These are phyloP conservation scores for Cariama cristata DNA, from an alignment of 2,113 vertebrate species.

Conservation along the genomic window DNA sequence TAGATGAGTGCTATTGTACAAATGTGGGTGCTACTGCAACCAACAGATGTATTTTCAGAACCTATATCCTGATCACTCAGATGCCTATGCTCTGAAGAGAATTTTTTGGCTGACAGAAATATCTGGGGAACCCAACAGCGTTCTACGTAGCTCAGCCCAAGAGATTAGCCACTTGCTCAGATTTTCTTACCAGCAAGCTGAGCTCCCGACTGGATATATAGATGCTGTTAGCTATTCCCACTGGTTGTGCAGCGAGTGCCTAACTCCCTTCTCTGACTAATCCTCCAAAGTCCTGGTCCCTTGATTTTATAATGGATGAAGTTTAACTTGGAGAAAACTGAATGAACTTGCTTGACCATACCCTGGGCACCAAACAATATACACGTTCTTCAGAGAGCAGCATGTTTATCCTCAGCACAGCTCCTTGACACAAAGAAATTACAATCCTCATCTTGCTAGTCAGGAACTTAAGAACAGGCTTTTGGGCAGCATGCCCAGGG, in stretches of 20 bases:
- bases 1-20: neutral
- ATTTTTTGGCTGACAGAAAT: neutral
- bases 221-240: neutral
- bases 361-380: neutral
- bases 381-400: rapidly evolving
- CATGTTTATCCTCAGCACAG: neutral
- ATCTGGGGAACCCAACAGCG: neutral
- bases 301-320: neutral
- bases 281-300: neutral
- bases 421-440: neutral
- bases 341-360: neutral
- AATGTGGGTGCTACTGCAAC: neutral
- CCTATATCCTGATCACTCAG: neutral
- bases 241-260: neutral
- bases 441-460: neutral
- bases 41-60: neutral
- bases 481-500: neutral
- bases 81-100: neutral
- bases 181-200: neutral
- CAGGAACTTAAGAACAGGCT: neutral
- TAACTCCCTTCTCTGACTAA: neutral
- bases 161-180: neutral
- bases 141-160: neutral
- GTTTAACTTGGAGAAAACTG: neutral
- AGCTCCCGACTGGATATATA: rapidly evolving